Base-by-base conservation (phyloP, 1,140 invertebrate species). In the Dinoponera quadriceps region DNA sequence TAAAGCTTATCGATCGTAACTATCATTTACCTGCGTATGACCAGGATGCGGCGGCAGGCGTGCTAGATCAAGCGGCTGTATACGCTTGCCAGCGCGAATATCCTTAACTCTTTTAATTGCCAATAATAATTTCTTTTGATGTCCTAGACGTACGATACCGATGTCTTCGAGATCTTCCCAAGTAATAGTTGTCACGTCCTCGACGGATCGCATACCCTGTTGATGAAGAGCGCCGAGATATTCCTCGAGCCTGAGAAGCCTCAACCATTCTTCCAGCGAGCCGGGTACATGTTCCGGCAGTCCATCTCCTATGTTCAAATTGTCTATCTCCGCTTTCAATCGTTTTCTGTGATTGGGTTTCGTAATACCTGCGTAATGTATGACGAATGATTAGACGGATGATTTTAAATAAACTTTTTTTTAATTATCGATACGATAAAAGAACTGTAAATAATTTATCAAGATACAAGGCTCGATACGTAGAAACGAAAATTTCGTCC, bases 111-210 rank as follows among this genome's bases (percentile, higher is more conserved):
- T 96, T 93, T 99, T 99, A 87, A 99, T 99, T 72, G 99, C 99
- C 87, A 99, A 94, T 88, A 99, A 96, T 85, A 99, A 97, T 95
- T 99, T 99, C 95, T 99, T 99, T 94, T 99, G 99, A 94, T 99
- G 99, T 29, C 99, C 99, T 91, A 98, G 94, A 90, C 97, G 96
- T 38, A 98, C 96, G 87, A 99, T 99, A 65, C 99, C 99, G 93
- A 99, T 99, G 91, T 99, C 99, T 95, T 99, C 99, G 87, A 99
- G 96, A 95, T 99, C 99, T 95, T 99, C 99, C 98, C 99, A 99
- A 82, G 98, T 98, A 54, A 99, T 96, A 91, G 99, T 98, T 51
- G 98, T 98, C 63, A 98, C 97, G 93, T 98, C 97, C 89, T 99
- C 97, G 60, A 99, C 98, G 22, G 97, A 97, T 85, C 97, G 96